Evolutionary conservation across 2,113 vertebrate genomes (phyloP).

Genomic region (Nerophis ophidion): DNA sequence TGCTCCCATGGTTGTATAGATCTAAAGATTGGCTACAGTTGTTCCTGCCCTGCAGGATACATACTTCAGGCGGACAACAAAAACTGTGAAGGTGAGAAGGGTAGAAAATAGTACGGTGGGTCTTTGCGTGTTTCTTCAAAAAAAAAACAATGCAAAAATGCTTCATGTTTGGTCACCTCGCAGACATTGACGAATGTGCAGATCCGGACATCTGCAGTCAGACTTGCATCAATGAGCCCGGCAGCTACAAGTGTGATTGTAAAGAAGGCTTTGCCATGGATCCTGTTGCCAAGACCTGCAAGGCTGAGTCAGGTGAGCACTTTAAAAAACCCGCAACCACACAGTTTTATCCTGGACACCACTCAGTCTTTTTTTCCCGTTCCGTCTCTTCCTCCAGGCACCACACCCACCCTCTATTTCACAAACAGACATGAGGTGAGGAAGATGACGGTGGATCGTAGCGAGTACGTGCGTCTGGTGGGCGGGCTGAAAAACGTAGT

Average conservation of each 20-base stretch:
- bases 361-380: neutral
- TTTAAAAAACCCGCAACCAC: neutral
- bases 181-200: constrained; percentile 83
- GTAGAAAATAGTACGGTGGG: neutral
- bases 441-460: constrained; percentile 74
- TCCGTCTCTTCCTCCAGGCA: constrained; percentile 53
- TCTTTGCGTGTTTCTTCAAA: too few relatives aligned
- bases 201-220: constrained; percentile 77
- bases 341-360: neutral
- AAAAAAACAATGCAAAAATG: neutral
- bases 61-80: constrained; percentile 56
- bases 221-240: constrained; percentile 77
- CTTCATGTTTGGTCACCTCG: neutral
- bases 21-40: constrained; percentile 78
- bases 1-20: constrained; percentile 80
- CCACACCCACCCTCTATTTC: constrained; percentile 76
- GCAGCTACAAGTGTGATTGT: constrained; percentile 83
- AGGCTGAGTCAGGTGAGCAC: constrained; percentile 69
- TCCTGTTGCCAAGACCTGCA: constrained; percentile 73
- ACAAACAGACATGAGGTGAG: constrained; percentile 82
- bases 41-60: constrained; percentile 77
- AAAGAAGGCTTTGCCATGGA: constrained; percentile 73
- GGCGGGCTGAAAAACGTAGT: constrained; percentile 73
- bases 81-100: constrained; percentile 75
- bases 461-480: constrained; percentile 76